Base-by-base conservation (phyloP, 2,113 vertebrate species). In the Eleginops maclovinus region DNA sequence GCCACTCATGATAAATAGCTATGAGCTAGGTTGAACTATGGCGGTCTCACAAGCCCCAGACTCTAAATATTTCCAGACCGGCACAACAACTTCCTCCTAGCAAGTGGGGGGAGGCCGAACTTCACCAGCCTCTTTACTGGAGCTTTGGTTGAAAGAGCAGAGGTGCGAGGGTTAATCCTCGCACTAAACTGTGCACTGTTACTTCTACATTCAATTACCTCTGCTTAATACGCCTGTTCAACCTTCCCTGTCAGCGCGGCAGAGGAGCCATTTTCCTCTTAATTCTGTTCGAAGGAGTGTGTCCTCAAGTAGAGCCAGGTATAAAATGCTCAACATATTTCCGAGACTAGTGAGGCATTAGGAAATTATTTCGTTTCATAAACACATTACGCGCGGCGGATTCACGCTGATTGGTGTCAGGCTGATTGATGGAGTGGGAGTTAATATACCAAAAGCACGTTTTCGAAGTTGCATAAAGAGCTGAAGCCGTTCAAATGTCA, bases 161-260 rank as follows among this genome's bases (percentile, higher is more conserved):
- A 64, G 43, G 81, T 79, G 75, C 82, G 63, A 44, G 28, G 86
- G 86, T 91, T 89, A 88, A 93, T 85, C 86, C 62, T 55, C 9
- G 7, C 24, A 51, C 66, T 81, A 80, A 90, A 88, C 79, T 79
- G 80, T 70, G 79, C 82, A 55, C 86, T 60, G 75, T 67, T 71
- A 82, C 85, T 68, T 89, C 85, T 88, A 87, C 88, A 90, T 93
- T 93, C 89, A 90, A 93, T 91, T 93, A 92, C 80, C 75, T 80
- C 78, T 79, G 88, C 74, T 89, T 90, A 93, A 92, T 89, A 91
- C 26, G 10, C 47, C 80, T 50, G 49, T 24, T 87, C 84, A 87
- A 84, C 90, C 90, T 86, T 80, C 73, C 75, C 85, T 72, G 85
- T 86, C 88, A 70, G 62, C 8, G 72, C 43, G 1, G 51, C 10